Evolutionary conservation across 1,140 invertebrate genomes (phyloP).

Genomic region (Monomorium pharaonis): DNA sequence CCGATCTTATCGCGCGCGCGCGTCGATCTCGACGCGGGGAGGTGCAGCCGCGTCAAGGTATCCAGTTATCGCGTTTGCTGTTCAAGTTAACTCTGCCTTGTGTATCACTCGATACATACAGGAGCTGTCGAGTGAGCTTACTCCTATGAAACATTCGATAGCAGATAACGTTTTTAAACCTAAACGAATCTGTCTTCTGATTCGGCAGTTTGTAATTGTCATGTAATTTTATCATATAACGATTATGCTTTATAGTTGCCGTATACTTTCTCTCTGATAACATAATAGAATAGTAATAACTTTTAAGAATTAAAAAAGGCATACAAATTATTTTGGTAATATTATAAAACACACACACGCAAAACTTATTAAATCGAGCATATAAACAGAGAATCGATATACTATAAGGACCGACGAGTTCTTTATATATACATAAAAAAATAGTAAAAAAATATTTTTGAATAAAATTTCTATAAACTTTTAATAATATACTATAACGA

Average conservation of each 20-base stretch:
- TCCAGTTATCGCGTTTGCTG: conserved; percentile 61
- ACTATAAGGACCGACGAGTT: background rate
- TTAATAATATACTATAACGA: background rate
- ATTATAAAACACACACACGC: background rate
- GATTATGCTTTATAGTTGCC: background rate
- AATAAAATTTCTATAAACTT: background rate
- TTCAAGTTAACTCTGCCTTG: conserved; percentile 62
- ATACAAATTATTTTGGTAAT: background rate
- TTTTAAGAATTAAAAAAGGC: background rate
- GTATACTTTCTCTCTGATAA: background rate
- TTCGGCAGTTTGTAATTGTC: background rate
- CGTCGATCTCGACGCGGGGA: conserved; percentile 29
- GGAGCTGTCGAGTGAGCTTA: conserved; percentile 43
- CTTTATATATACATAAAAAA: background rate
- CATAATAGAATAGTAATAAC: background rate
- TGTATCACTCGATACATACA: conserved; percentile 55
- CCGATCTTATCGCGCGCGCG: conserved; percentile 45
- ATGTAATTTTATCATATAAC: background rate
- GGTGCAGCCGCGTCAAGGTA: conserved; percentile 52
- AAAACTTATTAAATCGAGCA: background rate
- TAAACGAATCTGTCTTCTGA: too few relatives aligned
- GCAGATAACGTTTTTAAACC: background rate
- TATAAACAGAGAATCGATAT: background rate
- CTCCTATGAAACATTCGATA: conserved; percentile 23
- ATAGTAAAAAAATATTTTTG: background rate